phyloP scores from a whole-genome alignment of 2,888 invertebrate genomes.

The Temnothorax ravouxi region DNA sequence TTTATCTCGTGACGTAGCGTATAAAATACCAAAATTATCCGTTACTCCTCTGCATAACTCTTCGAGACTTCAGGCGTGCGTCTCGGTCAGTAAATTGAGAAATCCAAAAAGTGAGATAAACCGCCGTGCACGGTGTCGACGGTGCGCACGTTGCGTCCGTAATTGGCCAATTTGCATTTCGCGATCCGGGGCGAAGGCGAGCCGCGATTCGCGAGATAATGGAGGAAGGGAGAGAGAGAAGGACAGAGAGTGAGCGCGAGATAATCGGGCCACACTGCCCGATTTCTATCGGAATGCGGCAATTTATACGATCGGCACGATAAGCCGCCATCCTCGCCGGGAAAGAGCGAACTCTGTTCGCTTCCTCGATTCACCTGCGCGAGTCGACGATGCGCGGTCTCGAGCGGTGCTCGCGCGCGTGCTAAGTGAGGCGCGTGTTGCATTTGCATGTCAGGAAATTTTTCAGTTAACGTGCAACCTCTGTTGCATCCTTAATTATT shows the following conservation, averaged over 20 bases:
- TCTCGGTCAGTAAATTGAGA: constrained; percentile 26
- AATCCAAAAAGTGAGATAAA: constrained; percentile 16
- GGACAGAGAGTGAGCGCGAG: not conserved
- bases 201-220: constrained; percentile 48
- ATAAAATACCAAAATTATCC: not conserved
- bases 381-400: constrained; percentile 9
- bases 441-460: not conserved
- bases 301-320: constrained; percentile 61
- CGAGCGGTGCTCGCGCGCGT: not conserved
- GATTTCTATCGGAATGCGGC: constrained; percentile 65
- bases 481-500: not conserved
- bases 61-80: not conserved
- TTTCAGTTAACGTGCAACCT: constrained; percentile 2
- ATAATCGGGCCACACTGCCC: constrained; percentile 53
- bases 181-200: constrained; percentile 44
- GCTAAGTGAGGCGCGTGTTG: not conserved
- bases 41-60: not conserved
- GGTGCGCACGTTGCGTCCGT: constrained; percentile 35
- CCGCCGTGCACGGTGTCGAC: constrained; percentile 20
- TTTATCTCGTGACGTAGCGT: not conserved
- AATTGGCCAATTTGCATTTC: constrained; percentile 64
- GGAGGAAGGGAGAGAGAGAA: not conserved
- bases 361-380: constrained; percentile 51
- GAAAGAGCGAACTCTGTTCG: constrained; percentile 1
- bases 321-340: constrained; percentile 38